phyloP scores from a whole-genome alignment of 2,113 vertebrate species.

The Epinephelus moara region DNA sequence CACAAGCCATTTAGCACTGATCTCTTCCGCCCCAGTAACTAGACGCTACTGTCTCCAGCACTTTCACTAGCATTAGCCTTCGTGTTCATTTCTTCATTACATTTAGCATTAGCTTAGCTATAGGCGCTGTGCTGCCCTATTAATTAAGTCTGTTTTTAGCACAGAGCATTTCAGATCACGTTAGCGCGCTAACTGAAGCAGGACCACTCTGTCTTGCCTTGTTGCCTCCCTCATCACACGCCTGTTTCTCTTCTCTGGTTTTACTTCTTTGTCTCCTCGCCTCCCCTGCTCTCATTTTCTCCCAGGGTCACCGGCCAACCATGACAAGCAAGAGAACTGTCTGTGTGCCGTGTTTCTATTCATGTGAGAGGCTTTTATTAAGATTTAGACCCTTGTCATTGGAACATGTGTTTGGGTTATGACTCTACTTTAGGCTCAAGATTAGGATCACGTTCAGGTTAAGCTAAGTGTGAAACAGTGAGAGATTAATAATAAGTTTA shows the following conservation, averaged over 20 bases:
- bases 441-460: slow-evolving; percentile 3
- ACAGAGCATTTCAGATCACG: slow-evolving; percentile 65
- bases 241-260: slow-evolving; percentile 56
- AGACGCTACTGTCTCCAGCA: slow-evolving; percentile 49
- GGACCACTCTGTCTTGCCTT: slow-evolving; percentile 69
- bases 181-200: slow-evolving; percentile 59
- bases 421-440: background rate
- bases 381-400: slow-evolving; percentile 20
- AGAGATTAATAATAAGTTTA: slow-evolving; percentile 34
- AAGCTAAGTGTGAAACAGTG: slow-evolving; percentile 1
- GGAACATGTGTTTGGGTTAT: background rate
- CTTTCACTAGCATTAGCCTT: slow-evolving; percentile 64
- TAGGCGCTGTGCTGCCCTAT: slow-evolving; percentile 17
- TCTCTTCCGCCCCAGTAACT: slow-evolving; percentile 64
- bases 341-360: background rate
- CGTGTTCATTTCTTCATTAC: slow-evolving; percentile 53
- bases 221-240: slow-evolving; percentile 72
- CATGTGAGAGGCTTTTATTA: slow-evolving; percentile 20
- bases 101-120: slow-evolving; percentile 67
- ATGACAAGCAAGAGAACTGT: slow-evolving; percentile 34
- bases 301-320: slow-evolving; percentile 71
- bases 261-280: slow-evolving; percentile 44
- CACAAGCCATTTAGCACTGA: slow-evolving; percentile 69
- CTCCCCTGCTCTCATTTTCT: slow-evolving; percentile 45
- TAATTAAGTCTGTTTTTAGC: slow-evolving; percentile 74